Evolutionary conservation across 2,113 vertebrate genomes (phyloP).

Genomic region (Peucedramus taeniatus): DNA sequence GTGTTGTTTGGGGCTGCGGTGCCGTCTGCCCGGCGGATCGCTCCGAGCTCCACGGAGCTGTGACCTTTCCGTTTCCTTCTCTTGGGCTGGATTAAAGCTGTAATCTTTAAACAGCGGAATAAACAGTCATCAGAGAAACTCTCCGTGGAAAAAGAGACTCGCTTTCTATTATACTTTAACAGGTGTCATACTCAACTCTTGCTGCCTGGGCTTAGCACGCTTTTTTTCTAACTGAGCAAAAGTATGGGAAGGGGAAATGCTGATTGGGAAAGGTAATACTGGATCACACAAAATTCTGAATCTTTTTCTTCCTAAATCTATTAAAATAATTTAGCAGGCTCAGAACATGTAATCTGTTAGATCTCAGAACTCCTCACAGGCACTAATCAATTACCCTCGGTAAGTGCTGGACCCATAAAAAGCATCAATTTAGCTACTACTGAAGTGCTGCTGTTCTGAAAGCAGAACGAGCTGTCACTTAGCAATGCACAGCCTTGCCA

Average conservation of each 20-base stretch:
- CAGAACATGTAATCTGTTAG: background rate
- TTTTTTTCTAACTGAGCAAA: background rate
- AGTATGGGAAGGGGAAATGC: background rate
- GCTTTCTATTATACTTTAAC: background rate
- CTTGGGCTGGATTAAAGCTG: background rate
- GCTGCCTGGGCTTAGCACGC: background rate
- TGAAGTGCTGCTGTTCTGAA: conserved; percentile 22
- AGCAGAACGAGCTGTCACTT: conserved; percentile 17
- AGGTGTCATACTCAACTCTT: background rate
- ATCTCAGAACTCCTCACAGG: background rate
- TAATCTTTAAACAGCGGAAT: background rate
- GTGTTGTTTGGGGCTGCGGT: rapidly evolving
- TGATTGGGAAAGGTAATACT: background rate
- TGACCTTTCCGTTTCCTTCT: background rate
- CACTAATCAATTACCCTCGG: background rate
- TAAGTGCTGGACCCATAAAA: conserved; percentile 24
- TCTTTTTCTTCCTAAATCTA: background rate
- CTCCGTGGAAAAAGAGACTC: background rate
- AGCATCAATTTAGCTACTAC: conserved; percentile 3
- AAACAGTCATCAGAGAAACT: background rate
- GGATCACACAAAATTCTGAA: background rate
- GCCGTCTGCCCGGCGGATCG: rapidly evolving
- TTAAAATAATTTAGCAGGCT: background rate
- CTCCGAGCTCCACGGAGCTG: background rate
- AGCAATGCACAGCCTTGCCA: background rate